Evolutionary conservation across 2,888 invertebrate species (phyloP), one percentile per base, ranked within the genome.

Genomic region (Drosophila longiperda): DNA sequence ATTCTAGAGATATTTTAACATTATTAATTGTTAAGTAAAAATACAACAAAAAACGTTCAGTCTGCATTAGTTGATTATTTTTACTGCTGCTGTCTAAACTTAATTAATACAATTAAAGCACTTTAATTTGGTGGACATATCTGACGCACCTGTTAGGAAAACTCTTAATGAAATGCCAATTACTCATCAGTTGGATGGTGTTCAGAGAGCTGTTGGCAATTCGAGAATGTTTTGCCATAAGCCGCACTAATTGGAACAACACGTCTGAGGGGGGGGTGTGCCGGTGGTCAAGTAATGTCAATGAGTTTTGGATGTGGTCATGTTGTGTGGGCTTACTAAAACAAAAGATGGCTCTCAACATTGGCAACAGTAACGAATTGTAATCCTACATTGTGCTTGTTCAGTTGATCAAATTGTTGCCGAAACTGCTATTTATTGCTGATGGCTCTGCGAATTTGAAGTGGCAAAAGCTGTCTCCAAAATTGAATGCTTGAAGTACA

Each of bases 201-300:
- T n/a, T 20, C 32, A 15, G 33, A 15, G 33, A 15, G n/a, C 3
- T 34, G 34, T 15, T 50, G 15, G n/a, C 60, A 36, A 20, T 26
- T 50, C 8, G 11, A 17, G 42, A 9, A 15, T 17, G n/a, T 32
- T 9, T 9, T 17, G 20, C 17, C 68, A 26, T 23, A 17, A 33
- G 5, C 38, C 38, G 33, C 33, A 33, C 54, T 54, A 49, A 49
- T 66, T 66, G 66, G 67, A 32, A 48, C 17, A 11, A 12, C 26
- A 12, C 36, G 32, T 20, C 20, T 11, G 23, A 12, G 11, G 2
- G 20, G 8, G 11, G 26, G 6, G 60, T 15, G 15, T 32, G 20
- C 11, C 20, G 50, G n/a, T 29, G 29, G 29, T 20, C n/a, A 23
- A 23, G 52, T 20, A n/a, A 23, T 42, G 23, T 15, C 36, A 32